phyloP scores from a whole-genome alignment of 2,797 vertebrate species.

The Centroberyx gerrardi region DNA sequence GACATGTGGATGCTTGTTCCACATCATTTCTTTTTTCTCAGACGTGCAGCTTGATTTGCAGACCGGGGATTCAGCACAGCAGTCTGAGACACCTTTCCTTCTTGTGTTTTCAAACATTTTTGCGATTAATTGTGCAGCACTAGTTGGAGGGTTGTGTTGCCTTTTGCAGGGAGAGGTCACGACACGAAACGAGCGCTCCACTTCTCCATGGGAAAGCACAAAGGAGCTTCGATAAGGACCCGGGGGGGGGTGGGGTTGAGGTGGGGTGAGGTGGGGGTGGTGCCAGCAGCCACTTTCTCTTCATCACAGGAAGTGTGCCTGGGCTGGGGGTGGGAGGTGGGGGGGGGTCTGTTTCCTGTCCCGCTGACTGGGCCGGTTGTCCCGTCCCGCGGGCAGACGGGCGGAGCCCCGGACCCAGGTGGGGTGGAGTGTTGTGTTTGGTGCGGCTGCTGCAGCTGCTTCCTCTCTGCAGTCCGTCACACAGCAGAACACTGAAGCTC shows the following conservation, averaged over 20 bases:
- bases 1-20: no score
- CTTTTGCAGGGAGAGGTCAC: slow-evolving; percentile 30
- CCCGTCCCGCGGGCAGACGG: slow-evolving; percentile 56
- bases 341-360: slow-evolving; percentile 71
- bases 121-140: no score
- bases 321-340: background rate
- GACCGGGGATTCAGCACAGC: no score
- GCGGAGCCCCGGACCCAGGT: slow-evolving; percentile 56
- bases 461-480: slow-evolving; percentile 57
- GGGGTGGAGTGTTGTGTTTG: slow-evolving; percentile 58
- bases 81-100: no score
- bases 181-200: slow-evolving; percentile 4
- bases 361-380: slow-evolving; percentile 74
- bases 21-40: no score
- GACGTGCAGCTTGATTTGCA: no score
- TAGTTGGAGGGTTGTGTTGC: background rate
- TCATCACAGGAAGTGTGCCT: slow-evolving; percentile 42
- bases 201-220: slow-evolving; percentile 46
- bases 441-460: slow-evolving; percentile 69
- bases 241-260: slow-evolving; percentile 1
- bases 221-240: slow-evolving; percentile 47
- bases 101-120: no score
- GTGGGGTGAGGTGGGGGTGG: background rate
- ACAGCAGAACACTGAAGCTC: slow-evolving; percentile 16
- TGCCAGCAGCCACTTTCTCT: background rate